These are phyloP conservation scores for Sturnira hondurensis DNA, from an alignment of 2,113 vertebrate species.

Conservation along the genomic window DNA sequence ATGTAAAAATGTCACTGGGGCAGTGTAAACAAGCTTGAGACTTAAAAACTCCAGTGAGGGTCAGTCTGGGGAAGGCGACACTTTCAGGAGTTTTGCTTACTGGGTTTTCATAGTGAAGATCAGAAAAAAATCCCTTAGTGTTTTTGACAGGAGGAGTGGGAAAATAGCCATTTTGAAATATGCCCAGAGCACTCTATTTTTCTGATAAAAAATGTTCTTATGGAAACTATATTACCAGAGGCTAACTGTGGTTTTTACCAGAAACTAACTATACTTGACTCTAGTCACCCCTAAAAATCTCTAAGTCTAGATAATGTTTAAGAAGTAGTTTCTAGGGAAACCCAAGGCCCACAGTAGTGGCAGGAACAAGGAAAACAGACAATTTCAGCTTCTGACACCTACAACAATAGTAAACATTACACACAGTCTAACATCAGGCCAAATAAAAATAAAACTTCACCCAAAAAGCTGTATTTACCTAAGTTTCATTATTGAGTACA, in stretches of 20 bases:
- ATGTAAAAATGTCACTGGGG: not conserved
- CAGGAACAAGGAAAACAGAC: not conserved
- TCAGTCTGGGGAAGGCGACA: not conserved
- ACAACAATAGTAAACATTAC: not conserved
- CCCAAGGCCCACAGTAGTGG: not conserved
- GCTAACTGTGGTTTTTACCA: not conserved
- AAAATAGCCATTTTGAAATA: not conserved
- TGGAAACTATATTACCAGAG: not conserved
- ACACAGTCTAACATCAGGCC: not conserved
- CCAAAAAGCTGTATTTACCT: not conserved
- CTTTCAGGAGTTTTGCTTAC: not conserved
- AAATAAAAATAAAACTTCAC: not conserved
- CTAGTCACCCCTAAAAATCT: not conserved
- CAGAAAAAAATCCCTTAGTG: not conserved
- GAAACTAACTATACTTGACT: not conserved
- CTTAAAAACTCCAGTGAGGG: not conserved
- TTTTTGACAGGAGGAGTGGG: not conserved
- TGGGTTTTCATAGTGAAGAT: not conserved
- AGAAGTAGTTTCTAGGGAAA: not conserved
- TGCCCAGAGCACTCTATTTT: not conserved
- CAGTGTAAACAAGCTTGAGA: not conserved
- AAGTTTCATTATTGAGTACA: not conserved
- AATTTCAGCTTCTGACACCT: not conserved
- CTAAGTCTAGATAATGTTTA: not conserved
- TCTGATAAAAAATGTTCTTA: not conserved